Base-by-base conservation (phyloP, 2,113 vertebrate species). In the Oreotrochilus melanogaster region DNA sequence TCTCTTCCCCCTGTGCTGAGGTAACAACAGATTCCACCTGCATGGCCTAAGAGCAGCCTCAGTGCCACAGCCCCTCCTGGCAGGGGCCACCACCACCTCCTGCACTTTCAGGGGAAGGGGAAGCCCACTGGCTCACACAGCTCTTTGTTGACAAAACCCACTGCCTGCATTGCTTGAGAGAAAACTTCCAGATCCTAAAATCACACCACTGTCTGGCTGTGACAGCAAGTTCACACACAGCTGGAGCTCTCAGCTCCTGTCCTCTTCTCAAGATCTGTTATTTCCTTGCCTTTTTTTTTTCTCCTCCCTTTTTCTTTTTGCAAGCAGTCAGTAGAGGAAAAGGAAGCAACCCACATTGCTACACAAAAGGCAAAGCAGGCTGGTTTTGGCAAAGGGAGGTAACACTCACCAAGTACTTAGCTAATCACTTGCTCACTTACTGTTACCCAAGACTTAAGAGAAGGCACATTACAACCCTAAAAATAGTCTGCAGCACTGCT, bases 401-500 rank as follows among this genome's bases (percentile, higher is more conserved):
- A 80, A 93, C 65, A 57, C 84, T 97, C 90, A 78, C 74, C 69
- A 78, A 91, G 85, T 33, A 80, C 82, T 94, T 35, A 24, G 45
- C 79, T 93, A 60, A 92, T 95, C 62, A 35, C 80, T 75, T 75
- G 70, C 57, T 86, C 93, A 61, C 35, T 58, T 81, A 95, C 92
- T 54, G 69, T 74, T 89, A 96, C 9, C 91, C 88, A 94, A 83
- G 94, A 95, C 85, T 78, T 71, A 82, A 78, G 67, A 96, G 94
- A 97, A 97, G 97, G 97, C 97, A 97, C 96, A 56, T 96, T 90
- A 95, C 95, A 96, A 95, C 87, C 94, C 93, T 93, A 96, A 96
- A 89, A 96, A 95, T 43, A 95, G 93, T 83, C 70, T 60, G 91
- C 86, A 93, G 83, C 65, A 76, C 76, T 93, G 83, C 94, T 92